These are phyloP conservation scores for Scaptomyza parva DNA, from an alignment of 2,888 invertebrate species.

Conservation along the genomic window DNA sequence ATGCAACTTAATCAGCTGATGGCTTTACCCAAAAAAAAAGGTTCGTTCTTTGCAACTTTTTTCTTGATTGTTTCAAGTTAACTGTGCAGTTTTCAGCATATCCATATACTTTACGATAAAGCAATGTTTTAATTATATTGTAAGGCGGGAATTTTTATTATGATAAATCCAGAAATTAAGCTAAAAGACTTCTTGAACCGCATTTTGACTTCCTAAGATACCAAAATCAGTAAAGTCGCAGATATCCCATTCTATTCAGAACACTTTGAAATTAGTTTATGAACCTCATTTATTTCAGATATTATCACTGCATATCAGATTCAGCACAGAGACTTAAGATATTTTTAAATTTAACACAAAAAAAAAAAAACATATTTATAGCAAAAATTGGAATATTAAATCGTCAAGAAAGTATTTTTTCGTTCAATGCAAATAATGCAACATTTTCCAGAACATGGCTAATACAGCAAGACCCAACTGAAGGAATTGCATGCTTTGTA, in stretches of 20 bases:
- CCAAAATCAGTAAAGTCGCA: too few species aligned
- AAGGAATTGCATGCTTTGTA: slow-evolving; percentile 11
- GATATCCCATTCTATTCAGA: neutral
- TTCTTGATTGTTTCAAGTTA: neutral
- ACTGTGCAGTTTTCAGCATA: neutral
- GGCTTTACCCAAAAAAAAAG: neutral
- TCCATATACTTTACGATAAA: neutral
- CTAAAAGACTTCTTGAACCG: too few species aligned
- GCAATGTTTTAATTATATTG: neutral
- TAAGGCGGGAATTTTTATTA: too few species aligned
- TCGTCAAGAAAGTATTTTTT: neutral
- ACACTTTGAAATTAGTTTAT: neutral
- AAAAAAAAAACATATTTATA: neutral
- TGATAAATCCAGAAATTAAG: too few species aligned
- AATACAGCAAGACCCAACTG: slow-evolving; percentile 1
- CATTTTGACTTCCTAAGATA: too few species aligned
- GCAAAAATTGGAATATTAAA: neutral
- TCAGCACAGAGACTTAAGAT: slow-evolving; percentile 10
- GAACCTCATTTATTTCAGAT: slow-evolving; percentile 19
- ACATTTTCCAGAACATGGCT: slow-evolving; percentile 1
- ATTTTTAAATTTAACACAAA: slow-evolving; percentile 5
- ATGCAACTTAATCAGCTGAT: slow-evolving; percentile 51
- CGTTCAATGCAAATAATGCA: slow-evolving; percentile 1
- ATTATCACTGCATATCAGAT: slow-evolving; percentile 10
- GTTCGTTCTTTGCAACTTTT: neutral